These are phyloP conservation scores for Tautogolabrus adspersus DNA, from an alignment of 2,113 vertebrate genomes.

Conservation along the genomic window DNA sequence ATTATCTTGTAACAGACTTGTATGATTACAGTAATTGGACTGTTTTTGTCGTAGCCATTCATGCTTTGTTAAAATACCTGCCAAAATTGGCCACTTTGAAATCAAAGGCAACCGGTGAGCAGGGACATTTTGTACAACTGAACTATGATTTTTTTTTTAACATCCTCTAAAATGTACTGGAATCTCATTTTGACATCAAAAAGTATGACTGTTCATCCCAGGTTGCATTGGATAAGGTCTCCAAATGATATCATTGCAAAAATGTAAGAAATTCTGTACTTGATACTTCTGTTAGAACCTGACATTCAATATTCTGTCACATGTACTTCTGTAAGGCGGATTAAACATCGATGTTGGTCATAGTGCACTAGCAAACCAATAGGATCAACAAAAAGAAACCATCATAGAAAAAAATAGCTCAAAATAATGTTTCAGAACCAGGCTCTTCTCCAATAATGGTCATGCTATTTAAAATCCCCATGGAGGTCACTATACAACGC, in stretches of 20 bases:
- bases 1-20: constrained; percentile 29
- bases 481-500: too few relatives aligned
- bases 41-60: neutral
- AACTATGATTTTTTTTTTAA: neutral
- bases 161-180: too few relatives aligned
- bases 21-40: neutral
- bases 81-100: neutral
- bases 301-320: too few relatives aligned
- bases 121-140: constrained; percentile 1
- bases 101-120: neutral
- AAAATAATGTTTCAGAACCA: neutral
- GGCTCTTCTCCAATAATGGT: neutral
- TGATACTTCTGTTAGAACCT: too few relatives aligned
- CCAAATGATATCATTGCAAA: too few relatives aligned
- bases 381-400: neutral
- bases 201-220: too few relatives aligned
- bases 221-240: too few relatives aligned
- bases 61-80: neutral
- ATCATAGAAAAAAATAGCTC: neutral
- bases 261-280: too few relatives aligned
- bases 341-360: neutral
- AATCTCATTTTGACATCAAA: too few relatives aligned
- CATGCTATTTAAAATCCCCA: neutral
- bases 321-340: too few relatives aligned
- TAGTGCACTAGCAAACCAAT: neutral